Evolutionary conservation across 2,888 invertebrate genomes (phyloP), one percentile per base, ranked within the genome.

Genomic region (Eretmocerus hayati): DNA sequence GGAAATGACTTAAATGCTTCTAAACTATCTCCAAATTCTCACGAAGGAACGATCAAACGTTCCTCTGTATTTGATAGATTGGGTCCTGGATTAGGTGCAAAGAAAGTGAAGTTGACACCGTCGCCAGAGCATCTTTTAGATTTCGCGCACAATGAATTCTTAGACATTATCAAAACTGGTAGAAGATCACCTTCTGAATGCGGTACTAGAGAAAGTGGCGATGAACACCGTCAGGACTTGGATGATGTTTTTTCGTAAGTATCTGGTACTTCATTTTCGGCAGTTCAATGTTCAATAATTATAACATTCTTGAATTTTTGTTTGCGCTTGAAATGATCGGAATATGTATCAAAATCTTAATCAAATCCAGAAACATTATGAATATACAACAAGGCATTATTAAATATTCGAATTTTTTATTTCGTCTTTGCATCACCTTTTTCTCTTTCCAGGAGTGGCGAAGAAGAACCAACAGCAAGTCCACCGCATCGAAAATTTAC

Each of bases 401-500:
- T n/a, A n/a, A n/a, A n/a, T n/a, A n/a, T n/a, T n/a, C n/a, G n/a
- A n/a, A n/a, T n/a, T n/a, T n/a, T n/a, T n/a, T n/a, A n/a, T n/a
- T n/a, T n/a, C n/a, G n/a, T n/a, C n/a, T n/a, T n/a, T n/a, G n/a
- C n/a, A n/a, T n/a, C n/a, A n/a, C n/a, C 18, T 26, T 5, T 36
- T 33, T 31, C 15, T 6, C 6, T 15, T 35, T 31, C 2, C 2
- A 47, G 42, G 6, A 45, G 47, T 11, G 50, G 50, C 9, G 50
- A 53, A 22, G 47, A 48, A 3, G 32, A 42, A 21, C 2, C 13
- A 2, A 38, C 42, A 15, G 9, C 47, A 1, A 53, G 53, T 32
- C 50, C 53, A 20, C 44, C 39, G 13, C 47, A 53, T 39, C 20
- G 46, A 1, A 53, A 53, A 13, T 53, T 53, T 9, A 47, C 20